phyloP scores from a whole-genome alignment of 2,888 invertebrate species.

The Protodeltote pygarga region DNA sequence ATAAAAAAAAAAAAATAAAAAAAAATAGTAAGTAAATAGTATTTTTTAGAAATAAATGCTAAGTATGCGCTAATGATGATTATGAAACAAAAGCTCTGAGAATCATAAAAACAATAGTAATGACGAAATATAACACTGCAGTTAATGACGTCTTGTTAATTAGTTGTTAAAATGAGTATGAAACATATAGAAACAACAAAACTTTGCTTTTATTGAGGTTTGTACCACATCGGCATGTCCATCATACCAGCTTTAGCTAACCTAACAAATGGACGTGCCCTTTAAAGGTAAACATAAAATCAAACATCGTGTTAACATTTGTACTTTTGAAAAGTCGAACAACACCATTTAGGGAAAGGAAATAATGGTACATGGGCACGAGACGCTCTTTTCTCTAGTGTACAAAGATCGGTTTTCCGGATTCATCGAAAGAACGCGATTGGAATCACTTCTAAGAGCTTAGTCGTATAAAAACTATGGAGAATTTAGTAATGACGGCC shows the following conservation, averaged over 20 bases:
- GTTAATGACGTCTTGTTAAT: constrained; percentile 5
- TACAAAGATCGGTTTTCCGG: constrained; percentile 42
- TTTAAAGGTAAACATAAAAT: constrained; percentile 19
- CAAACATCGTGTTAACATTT: constrained; percentile 13
- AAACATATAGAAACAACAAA: constrained; percentile 10
- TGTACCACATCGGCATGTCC: constrained; percentile 9
- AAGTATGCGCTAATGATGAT: too few relatives aligned
- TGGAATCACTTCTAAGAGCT: constrained; percentile 67
- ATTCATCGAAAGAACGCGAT: constrained; percentile 50
- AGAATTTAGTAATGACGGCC: constrained; percentile 79
- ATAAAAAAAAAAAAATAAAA: too few relatives aligned
- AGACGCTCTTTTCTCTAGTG: constrained; percentile 29
- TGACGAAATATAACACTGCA: too few relatives aligned
- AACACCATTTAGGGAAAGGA: constrained; percentile 15
- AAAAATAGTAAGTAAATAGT: too few relatives aligned
- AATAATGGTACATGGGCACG: constrained; percentile 25
- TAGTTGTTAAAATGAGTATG: constrained; percentile 1
- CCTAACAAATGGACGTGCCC: constrained; percentile 3
- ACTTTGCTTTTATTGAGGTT: constrained; percentile 11
- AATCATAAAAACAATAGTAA: too few relatives aligned
- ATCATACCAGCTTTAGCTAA: constrained; percentile 8
- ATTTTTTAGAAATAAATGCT: too few relatives aligned
- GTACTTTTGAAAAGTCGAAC: constrained; percentile 30
- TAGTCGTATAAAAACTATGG: constrained; percentile 67
- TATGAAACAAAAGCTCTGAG: too few relatives aligned